Conservation (phyloP, 2,797 vertebrate genomes). For the Australoheros facetus region DNA sequence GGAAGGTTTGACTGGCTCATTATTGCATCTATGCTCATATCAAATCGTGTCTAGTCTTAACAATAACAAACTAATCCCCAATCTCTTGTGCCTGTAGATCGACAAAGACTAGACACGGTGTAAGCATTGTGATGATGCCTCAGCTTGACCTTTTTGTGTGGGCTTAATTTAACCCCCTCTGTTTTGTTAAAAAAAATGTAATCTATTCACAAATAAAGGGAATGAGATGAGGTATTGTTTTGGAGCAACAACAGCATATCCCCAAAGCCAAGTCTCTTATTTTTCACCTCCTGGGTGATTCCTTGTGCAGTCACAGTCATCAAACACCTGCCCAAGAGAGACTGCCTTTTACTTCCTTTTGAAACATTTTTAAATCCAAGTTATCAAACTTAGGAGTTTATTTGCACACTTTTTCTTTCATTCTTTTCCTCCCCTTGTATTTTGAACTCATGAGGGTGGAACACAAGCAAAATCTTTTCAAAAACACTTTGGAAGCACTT, state of each 20-base stretch:
- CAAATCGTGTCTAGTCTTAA: constrained; percentile 54
- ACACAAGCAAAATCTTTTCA: constrained; percentile 71
- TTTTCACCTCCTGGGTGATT: constrained; percentile 42
- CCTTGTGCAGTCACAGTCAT: constrained; percentile 35
- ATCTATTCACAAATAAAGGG: constrained; percentile 41
- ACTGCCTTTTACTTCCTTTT: constrained; percentile 39
- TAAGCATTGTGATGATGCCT: constrained; percentile 42
- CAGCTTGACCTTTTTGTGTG: constrained; percentile 29
- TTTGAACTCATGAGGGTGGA: constrained; percentile 66
- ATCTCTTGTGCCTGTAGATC: constrained; percentile 70
- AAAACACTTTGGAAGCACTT: constrained; percentile 80
- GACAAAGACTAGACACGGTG: constrained; percentile 48
- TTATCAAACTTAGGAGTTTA: constrained; percentile 57
- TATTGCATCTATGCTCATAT: constrained; percentile 54
- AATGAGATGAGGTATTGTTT: constrained; percentile 44
- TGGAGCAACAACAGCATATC: constrained; percentile 29
- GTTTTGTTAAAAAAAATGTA: background rate
- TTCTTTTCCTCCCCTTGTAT: constrained; percentile 7
- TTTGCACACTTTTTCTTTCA: constrained; percentile 86
- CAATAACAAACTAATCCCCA: constrained; percentile 49
- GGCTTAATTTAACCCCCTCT: constrained; percentile 28
- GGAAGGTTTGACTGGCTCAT: constrained; percentile 22
- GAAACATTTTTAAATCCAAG: constrained; percentile 39
- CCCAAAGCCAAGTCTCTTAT: constrained; percentile 28
- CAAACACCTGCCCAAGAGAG: constrained; percentile 24